A percentile compares a stretch with the other conserved stretches of the same genome.
phyloP scores from a whole-genome alignment of 2,888 invertebrate species.

The Chloroclysta siterata region DNA sequence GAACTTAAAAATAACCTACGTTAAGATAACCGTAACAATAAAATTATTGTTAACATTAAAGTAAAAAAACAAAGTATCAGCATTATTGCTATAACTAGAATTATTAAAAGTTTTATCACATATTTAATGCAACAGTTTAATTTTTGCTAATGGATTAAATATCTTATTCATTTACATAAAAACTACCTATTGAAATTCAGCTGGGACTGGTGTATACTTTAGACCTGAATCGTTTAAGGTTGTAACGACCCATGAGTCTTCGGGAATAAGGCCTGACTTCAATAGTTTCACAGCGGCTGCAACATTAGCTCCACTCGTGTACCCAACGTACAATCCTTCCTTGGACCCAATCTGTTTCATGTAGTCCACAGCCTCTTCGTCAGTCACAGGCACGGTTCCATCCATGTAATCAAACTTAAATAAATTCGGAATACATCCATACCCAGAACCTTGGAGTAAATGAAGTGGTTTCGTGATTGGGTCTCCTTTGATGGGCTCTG shows the following conservation, averaged over 20 bases:
- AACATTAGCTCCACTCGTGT: slow-evolving; percentile 77
- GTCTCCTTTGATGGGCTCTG: slow-evolving; percentile 72
- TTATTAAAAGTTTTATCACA: background rate
- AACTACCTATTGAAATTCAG: slow-evolving; percentile 46
- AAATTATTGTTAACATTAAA: background rate
- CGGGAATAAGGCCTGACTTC: slow-evolving; percentile 66
- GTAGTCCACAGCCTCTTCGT: slow-evolving; percentile 70
- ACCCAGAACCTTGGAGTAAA: slow-evolving; percentile 76
- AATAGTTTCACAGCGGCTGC: slow-evolving; percentile 75
- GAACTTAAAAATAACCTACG: background rate
- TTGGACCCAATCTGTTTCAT: slow-evolving; percentile 68
- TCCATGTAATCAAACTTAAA: slow-evolving; percentile 73
- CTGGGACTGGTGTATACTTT: slow-evolving; percentile 72
- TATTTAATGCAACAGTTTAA: background rate
- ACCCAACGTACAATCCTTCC: slow-evolving; percentile 76
- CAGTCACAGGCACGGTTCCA: slow-evolving; percentile 68
- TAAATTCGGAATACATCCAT: slow-evolving; percentile 71
- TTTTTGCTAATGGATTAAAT: background rate
- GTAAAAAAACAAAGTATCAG: too few species aligned
- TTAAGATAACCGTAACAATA: background rate
- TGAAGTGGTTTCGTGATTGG: slow-evolving; percentile 74
- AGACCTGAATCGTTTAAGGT: slow-evolving; percentile 71
- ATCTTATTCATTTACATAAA: background rate
- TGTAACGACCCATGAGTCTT: slow-evolving; percentile 76
- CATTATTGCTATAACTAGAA: too few species aligned